phyloP scores from a whole-genome alignment of 2,888 invertebrate species.

The Trisateles emortualis region DNA sequence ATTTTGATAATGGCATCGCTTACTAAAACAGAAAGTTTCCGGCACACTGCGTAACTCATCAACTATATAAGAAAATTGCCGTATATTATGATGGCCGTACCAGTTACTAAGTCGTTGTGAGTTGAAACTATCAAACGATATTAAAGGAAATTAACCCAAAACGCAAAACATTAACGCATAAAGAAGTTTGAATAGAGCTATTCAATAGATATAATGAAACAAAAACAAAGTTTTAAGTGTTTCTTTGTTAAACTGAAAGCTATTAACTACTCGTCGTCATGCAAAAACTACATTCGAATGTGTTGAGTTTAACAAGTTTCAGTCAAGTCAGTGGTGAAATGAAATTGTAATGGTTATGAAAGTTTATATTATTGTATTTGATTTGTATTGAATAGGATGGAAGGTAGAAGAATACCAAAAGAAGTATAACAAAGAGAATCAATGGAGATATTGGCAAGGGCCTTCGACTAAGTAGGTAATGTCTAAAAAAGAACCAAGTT shows the following conservation, averaged over 20 bases:
- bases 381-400: too few species aligned
- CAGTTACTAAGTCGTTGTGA: conserved; percentile 43
- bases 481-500: too few species aligned
- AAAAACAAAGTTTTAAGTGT: conserved; percentile 53
- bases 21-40: conserved; percentile 9
- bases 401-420: too few species aligned
- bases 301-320: conserved; percentile 38
- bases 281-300: conserved; percentile 40
- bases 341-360: neutral
- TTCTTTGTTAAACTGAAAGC: conserved; percentile 50
- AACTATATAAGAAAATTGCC: conserved; percentile 15
- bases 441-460: too few species aligned
- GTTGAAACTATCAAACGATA: conserved; percentile 25
- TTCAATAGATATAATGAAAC: conserved; percentile 45
- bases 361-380: neutral
- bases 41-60: conserved; percentile 22
- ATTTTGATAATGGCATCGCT: conserved; percentile 4
- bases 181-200: conserved; percentile 53
- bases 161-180: conserved; percentile 38
- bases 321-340: conserved; percentile 10
- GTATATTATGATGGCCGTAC: conserved; percentile 30
- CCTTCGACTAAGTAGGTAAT: too few species aligned
- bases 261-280: conserved; percentile 57
- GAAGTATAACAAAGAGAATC: too few species aligned
- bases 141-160: conserved; percentile 39